Evolutionary conservation across 1,140 invertebrate species (phyloP), one percentile per base, ranked within the genome.

Genomic region (Drosophila chauvacae): DNA sequence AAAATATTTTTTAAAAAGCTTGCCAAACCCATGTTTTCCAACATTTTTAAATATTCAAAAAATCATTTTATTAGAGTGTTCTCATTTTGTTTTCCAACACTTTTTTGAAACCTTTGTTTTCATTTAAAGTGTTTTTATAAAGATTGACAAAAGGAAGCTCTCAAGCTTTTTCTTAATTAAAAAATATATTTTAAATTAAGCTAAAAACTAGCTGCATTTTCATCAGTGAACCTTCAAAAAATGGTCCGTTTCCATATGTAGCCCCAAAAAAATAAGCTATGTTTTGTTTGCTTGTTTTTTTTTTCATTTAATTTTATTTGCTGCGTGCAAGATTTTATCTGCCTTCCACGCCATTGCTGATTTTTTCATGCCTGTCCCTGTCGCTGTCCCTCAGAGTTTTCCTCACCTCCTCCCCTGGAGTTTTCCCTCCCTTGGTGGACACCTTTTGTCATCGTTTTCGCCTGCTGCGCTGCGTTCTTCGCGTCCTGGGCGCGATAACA

Each of bases 401-500:
- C 13, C 28, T 58, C 23, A 13, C 30, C 33, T 37, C 35, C 26
- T 51, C 28, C 50, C 42, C 14, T 37, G 30, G 37, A 11, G 26
- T 42, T 41, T 23, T 30, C 23, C 58, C 20, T 28, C 28, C 55
- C 57, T 44, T 18, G 39, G 59, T 56, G 77, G 80, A 62, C 80
- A 88, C 83, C 83, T 87, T 87, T 87, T 87, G 83, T 87, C 83
- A 87, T 87, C 84, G 84, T 88, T 88, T 79, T 62, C 65, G 64
- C 50, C 72, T 50, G 55, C 66, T 63, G 69, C 41, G 69, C 51
- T 56, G 69, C 51, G 45, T 55, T 37, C 56, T 42, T 44, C 44
- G 76, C 64, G 68, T 88, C 76, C 69, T 73, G 80, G 68, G 70
- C 64, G 81, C 85, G 85, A 90, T 88, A 88, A 88, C 85, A 90